Evolutionary conservation across 1,140 invertebrate genomes (phyloP), one percentile per base, ranked within the genome.

Genomic region (Mactra quadrangularis): DNA sequence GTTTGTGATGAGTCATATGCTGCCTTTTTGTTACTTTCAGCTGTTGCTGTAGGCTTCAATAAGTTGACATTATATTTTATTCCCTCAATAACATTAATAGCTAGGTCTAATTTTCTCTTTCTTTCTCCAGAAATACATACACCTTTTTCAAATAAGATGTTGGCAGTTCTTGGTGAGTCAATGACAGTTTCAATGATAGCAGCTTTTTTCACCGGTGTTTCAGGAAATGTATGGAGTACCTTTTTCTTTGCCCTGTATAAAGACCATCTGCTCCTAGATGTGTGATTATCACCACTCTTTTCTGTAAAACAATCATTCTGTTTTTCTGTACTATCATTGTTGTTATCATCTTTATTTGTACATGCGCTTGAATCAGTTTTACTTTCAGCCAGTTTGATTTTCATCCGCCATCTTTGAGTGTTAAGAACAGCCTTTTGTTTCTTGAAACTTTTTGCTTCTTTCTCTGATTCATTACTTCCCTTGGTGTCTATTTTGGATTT

Each of bases 231-330:
- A 11, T 57, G 7, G 6, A 57, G 22, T 9, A 22, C 53, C 22
- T 22, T 57, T 57, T 57, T 57, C 53, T 57, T 57, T 57, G 53
- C 53, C 68, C 72, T 83, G 50, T 77, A 53, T 78, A 57, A 9
- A n/a, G 60, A 50, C 59, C 50, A 25, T 68, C 50, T 68, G 45
- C 60, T 57, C 57, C n/a, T n/a, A n/a, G n/a, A n/a, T n/a, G n/a
- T n/a, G n/a, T n/a, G 53, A 22, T 41, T 70, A 33, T 83, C 29
- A 66, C 29, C 68, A 22, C 75, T 19, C 50, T 38, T 83, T n/a
- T 77, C 74, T 68, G 45, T 78, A 25, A 57, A 29, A 57, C 60
- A n/a, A 29, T 68, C 62, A 64, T 64, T 81, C 76, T 81, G 33
- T 70, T 52, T 62, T 31, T 81, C 83, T 72, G 50, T 66, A n/a